Base-by-base conservation (phyloP, 2,888 invertebrate species). In the Emmelina monodactyla region DNA sequence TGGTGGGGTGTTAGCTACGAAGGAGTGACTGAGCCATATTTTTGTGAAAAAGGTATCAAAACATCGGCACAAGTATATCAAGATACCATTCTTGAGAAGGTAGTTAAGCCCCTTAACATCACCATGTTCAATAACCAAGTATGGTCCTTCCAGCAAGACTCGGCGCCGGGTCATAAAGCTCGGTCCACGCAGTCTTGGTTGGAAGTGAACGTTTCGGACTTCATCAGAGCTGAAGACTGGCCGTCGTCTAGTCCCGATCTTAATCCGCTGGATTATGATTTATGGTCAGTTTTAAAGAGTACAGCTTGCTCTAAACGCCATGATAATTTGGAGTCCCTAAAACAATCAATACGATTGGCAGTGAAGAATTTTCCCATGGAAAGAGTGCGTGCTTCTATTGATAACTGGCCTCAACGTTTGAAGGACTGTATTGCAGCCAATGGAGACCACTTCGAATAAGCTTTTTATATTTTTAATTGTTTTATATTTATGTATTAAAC, bases 211-310 rank as follows among this genome's bases (percentile, higher is more conserved):
- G 38, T n/a, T n/a, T n/a, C n/a, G n/a, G n/a, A n/a, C n/a, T n/a
- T n/a, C n/a, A n/a, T 36, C 32, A 35, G 39, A 34, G 34, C 35
- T 36, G 37, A 42, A 36, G 33, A 40, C 33, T 43, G 42, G 42
- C 39, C 39, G 22, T 37, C 34, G 25, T 39, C 38, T 39, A 43
- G 34, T 40, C n/a, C n/a, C n/a, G n/a, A n/a, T n/a, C 41, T 37
- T 35, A 38, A 38, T 35, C 31, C 32, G 29, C 35, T 34, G 22
- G 36, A 35, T 33, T 37, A 35, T 37, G 31, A 35, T 37, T 36
- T 39, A 39, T 37, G 33, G 33, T 19, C 37, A 30, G 37, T 34
- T 35, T 39, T 35, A 39, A 33, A 37, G 33, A 33, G 30, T 34
- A 29, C 9, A 14, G 29, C 29, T 14, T 29, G 29, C 29, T 29